A percentile compares a stretch with the other conserved stretches of the same genome.
These are phyloP conservation scores for Ramphastos sulfuratus DNA, from an alignment of 2,113 vertebrate species.

Conservation along the genomic window DNA sequence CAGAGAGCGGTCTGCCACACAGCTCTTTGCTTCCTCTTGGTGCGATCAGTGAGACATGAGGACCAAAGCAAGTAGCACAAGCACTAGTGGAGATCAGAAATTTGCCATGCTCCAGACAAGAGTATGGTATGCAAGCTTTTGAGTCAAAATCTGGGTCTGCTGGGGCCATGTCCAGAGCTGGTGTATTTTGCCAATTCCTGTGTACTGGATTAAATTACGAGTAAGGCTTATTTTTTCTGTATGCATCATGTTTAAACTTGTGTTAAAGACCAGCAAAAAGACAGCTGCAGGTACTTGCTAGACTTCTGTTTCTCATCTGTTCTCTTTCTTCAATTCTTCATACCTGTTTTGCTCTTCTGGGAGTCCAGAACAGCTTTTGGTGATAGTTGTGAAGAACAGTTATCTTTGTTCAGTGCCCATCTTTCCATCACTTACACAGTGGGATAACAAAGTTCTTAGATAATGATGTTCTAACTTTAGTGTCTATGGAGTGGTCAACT, in stretches of 20 bases:
- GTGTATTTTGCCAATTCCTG: background rate
- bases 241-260: background rate
- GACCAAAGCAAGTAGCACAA: conserved; percentile 26
- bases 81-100: conserved; percentile 1
- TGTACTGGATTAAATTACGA: conserved; percentile 28
- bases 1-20: conserved; percentile 2
- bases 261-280: background rate
- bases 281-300: background rate
- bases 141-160: conserved; percentile 1
- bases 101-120: conserved; percentile 14
- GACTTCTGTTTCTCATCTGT: background rate
- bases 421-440: background rate
- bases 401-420: background rate
- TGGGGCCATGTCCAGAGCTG: background rate
- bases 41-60: conserved; percentile 54
- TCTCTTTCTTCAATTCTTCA: background rate
- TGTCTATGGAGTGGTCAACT: background rate
- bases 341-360: background rate
- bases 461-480: background rate
- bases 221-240: conserved; percentile 7
- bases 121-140: background rate
- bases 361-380: background rate
- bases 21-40: background rate
- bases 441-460: background rate
- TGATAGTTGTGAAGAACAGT: background rate